phyloP scores from a whole-genome alignment of 2,797 vertebrate genomes.

The Lepilemur septentrionalis region DNA sequence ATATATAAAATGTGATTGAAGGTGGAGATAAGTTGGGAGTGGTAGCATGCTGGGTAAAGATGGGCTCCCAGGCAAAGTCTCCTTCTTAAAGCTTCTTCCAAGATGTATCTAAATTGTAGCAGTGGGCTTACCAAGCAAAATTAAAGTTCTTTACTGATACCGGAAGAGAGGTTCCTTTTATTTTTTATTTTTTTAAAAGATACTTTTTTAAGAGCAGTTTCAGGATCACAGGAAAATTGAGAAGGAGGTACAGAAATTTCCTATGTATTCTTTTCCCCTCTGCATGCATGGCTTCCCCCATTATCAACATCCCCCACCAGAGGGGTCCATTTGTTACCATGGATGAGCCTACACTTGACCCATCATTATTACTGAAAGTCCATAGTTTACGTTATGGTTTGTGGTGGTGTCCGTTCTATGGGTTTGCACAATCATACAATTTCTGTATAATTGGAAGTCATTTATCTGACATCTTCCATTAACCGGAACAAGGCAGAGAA shows the following conservation, averaged over 20 bases:
- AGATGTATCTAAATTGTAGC: neutral
- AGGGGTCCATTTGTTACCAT: neutral
- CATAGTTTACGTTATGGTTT: neutral
- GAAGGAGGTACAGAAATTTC: neutral
- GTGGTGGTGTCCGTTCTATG: neutral
- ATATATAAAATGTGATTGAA: neutral
- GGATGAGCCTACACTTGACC: neutral
- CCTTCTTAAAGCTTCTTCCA: neutral
- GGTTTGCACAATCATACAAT: neutral
- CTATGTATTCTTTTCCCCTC: neutral
- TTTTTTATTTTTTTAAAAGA: neutral
- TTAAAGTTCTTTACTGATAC: neutral
- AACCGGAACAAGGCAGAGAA: neutral
- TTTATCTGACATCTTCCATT: neutral
- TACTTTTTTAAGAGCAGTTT: neutral
- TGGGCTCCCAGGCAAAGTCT: neutral
- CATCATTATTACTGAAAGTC: neutral
- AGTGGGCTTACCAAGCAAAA: neutral
- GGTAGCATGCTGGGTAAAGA: neutral
- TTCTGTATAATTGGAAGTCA: neutral
- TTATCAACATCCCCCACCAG: neutral
- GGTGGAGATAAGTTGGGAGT: neutral
- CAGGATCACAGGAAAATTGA: neutral
- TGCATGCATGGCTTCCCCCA: neutral
- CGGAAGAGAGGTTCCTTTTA: neutral